phyloP scores from a whole-genome alignment of 2,797 vertebrate genomes.

The Synaphobranchus kaupii region DNA sequence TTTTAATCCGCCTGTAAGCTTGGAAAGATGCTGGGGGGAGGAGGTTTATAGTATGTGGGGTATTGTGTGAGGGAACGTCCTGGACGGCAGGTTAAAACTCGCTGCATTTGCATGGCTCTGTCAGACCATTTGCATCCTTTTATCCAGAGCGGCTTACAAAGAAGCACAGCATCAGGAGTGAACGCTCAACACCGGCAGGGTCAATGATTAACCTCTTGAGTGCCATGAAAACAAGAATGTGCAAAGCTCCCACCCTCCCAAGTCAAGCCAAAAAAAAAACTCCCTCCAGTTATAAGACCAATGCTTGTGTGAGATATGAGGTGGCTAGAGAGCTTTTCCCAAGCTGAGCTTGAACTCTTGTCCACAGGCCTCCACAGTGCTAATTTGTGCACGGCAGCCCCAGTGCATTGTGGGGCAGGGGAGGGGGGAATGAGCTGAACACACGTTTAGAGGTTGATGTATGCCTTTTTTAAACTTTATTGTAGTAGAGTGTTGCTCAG shows the following conservation, averaged over 20 bases:
- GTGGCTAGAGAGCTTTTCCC: background rate
- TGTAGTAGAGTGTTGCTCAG: background rate
- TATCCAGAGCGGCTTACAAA: too few relatives aligned
- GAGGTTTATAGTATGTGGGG: too few relatives aligned
- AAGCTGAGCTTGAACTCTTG: background rate
- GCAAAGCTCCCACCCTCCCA: background rate
- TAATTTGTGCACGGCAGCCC: background rate
- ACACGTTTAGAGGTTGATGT: background rate
- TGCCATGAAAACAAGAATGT: too few relatives aligned
- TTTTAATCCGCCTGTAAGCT: too few relatives aligned
- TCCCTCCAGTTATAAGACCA: background rate
- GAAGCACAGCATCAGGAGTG: too few relatives aligned
- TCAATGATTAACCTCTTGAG: too few relatives aligned
- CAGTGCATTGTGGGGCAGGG: constrained; percentile 17
- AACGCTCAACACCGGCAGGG: too few relatives aligned
- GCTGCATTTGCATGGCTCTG: too few relatives aligned
- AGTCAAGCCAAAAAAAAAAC: background rate
- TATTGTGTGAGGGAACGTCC: too few relatives aligned
- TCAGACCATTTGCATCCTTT: too few relatives aligned
- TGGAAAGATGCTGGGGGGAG: too few relatives aligned
- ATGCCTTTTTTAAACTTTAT: background rate
- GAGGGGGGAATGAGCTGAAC: background rate
- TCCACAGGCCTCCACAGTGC: background rate
- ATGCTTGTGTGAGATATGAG: background rate
- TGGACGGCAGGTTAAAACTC: too few relatives aligned